Evolutionary conservation across 1,140 invertebrate genomes (phyloP), one percentile per base, ranked within the genome.

Genomic region (Babylonia areolata): DNA sequence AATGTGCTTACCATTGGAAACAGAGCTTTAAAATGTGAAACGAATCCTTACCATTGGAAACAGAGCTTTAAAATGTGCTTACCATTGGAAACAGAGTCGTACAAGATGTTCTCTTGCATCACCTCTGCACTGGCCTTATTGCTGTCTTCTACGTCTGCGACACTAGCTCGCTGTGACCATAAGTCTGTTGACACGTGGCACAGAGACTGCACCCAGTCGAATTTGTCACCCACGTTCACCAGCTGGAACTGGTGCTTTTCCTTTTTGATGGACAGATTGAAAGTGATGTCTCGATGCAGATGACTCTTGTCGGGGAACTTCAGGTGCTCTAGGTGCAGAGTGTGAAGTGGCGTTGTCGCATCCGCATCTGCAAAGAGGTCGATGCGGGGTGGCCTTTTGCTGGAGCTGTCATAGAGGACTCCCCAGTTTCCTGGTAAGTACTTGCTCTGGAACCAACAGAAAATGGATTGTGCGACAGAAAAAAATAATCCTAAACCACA

Each of bases 211-310:
- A 85, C 77, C 86, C 86, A 87, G 75, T 40, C 54, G 23, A 81
- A 64, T n/a, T 69, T 83, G 9, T 81, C 64, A 2, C 28, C 20
- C 40, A 85, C 31, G 2, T 11, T 73, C 3, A 77, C 46, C 17
- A 71, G 42, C 35, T 28, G n/a, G 37, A 87, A 85, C 33, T 42
- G 64, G 69, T 80, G 78, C 58, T 87, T 87, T 39, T 87, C 82
- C 37, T 81, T 85, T 46, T 37, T 85, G 28, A 84, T 87, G 11
- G 81, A 46, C 31, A 87, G 28, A 40, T 81, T 83, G 42, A 87
- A 85, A 39, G 23, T 33, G 2, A 54, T 39, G 3, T 84, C 82
- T 46, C 15, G 33, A 9, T 71, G 69, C 35, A 17, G 20, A 39
- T 31, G 75, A 51, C 82, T 84, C 69, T 84, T 84, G 64, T 73